These are phyloP conservation scores for Pseudochromis fuscus DNA, from an alignment of 2,797 vertebrate genomes.

Conservation along the genomic window DNA sequence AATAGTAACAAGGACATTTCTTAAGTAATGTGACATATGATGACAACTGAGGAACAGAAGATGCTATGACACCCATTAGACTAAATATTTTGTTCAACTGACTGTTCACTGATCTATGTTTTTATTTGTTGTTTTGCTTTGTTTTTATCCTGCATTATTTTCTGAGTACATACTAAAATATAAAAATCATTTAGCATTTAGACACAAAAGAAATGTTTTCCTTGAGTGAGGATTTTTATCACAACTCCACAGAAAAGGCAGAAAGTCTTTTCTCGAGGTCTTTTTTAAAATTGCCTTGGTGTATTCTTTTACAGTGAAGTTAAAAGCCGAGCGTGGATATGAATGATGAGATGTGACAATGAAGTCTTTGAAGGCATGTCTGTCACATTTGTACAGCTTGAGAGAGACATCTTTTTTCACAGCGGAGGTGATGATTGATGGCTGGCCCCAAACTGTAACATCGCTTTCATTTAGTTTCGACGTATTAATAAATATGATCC, in stretches of 20 bases:
- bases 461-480: slow-evolving; percentile 13
- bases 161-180: too few species aligned
- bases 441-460: slow-evolving; percentile 14
- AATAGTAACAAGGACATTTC: slow-evolving; percentile 17
- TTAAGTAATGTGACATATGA: slow-evolving; percentile 46
- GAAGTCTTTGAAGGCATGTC: slow-evolving; percentile 15
- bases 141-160: too few species aligned
- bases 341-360: slow-evolving; percentile 12
- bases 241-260: background rate
- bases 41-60: slow-evolving; percentile 4
- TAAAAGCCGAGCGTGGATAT: slow-evolving; percentile 4
- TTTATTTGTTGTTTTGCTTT: too few species aligned
- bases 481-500: slow-evolving; percentile 18
- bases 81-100: too few species aligned
- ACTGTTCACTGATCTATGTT: too few species aligned
- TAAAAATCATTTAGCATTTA: too few species aligned
- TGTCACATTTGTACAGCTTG: slow-evolving; percentile 10
- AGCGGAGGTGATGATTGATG: slow-evolving; percentile 28
- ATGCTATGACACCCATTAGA: background rate
- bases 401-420: slow-evolving; percentile 21
- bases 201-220: too few species aligned
- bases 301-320: background rate
- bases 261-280: slow-evolving; percentile 9
- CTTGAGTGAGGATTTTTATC: slow-evolving; percentile 1
- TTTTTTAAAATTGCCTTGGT: background rate